phyloP scores from a whole-genome alignment of 2,113 vertebrate species.

The Aphelocoma coerulescens region DNA sequence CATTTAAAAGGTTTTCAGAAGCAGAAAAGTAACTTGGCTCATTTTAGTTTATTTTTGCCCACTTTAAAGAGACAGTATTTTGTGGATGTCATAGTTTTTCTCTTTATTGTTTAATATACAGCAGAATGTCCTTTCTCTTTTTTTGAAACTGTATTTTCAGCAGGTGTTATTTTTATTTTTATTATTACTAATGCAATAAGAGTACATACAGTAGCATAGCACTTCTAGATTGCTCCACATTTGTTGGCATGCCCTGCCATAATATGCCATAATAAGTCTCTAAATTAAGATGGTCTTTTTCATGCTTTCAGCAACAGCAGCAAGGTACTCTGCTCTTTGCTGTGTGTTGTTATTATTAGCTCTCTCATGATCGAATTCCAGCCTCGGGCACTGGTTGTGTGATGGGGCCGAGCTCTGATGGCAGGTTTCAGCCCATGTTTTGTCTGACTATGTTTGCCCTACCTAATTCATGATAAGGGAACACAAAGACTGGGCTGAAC shows the following conservation, averaged over 20 bases:
- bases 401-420: constrained; percentile 18
- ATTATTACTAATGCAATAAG: not conserved
- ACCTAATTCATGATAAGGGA: not conserved
- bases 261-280: constrained; percentile 6
- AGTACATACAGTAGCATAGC: not conserved
- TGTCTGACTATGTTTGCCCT: not conserved
- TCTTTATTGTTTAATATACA: not conserved
- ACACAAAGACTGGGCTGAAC: not conserved
- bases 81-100: not conserved
- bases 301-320: constrained; percentile 44
- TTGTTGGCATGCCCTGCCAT: not conserved
- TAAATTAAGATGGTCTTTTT: constrained; percentile 45
- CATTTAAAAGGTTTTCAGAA: not conserved
- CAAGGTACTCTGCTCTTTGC: constrained; percentile 35
- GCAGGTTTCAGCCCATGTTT: constrained; percentile 34
- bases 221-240: not conserved
- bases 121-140: not conserved
- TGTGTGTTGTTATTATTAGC: constrained; percentile 53
- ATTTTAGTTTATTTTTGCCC: not conserved
- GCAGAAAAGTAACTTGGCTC: not conserved
- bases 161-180: not conserved
- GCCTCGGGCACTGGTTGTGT: constrained; percentile 29
- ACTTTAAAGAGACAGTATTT: not conserved
- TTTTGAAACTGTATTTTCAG: not conserved
- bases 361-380: constrained; percentile 43